Conservation (phyloP, 2,888 invertebrate genomes). For the Craniophora ligustri region DNA sequence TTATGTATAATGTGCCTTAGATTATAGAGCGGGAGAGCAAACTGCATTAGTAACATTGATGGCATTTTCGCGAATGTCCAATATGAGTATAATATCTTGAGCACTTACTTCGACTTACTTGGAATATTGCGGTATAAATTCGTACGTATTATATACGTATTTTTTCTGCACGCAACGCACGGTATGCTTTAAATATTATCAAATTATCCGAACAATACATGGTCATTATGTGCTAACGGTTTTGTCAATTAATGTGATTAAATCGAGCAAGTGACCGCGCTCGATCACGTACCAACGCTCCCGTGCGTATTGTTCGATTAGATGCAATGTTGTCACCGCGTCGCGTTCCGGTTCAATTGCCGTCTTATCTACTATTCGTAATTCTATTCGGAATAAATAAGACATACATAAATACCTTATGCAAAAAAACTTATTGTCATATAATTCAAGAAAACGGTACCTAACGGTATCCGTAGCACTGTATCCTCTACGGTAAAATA, state of each 20-base stretch:
- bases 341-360: conserved; percentile 34
- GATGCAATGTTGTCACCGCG: conserved; percentile 60
- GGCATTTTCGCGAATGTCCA: conserved; percentile 72
- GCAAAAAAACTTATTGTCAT: conserved; percentile 33
- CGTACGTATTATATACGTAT: conserved; percentile 26
- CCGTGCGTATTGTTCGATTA: conserved; percentile 62
- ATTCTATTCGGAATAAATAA: conserved; percentile 28
- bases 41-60: conserved; percentile 77
- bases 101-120: conserved; percentile 19
- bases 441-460: conserved; percentile 39
- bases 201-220: conserved; percentile 85
- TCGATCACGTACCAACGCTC: conserved; percentile 77
- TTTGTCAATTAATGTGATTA: conserved; percentile 84
- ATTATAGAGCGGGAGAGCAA: conserved; percentile 77
- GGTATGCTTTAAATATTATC: conserved; percentile 78
- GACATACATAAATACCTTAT: conserved; percentile 36
- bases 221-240: conserved; percentile 84
- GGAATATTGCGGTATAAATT: conserved; percentile 24
- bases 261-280: conserved; percentile 77
- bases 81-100: conserved; percentile 51
- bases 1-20: conserved; percentile 77
- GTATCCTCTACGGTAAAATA: conserved; percentile 43
- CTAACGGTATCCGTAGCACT: conserved; percentile 37
- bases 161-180: conserved; percentile 69
- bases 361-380: conserved; percentile 14